phyloP scores from a whole-genome alignment of 2,888 invertebrate species.

The Gisinianus flammeolus region DNA sequence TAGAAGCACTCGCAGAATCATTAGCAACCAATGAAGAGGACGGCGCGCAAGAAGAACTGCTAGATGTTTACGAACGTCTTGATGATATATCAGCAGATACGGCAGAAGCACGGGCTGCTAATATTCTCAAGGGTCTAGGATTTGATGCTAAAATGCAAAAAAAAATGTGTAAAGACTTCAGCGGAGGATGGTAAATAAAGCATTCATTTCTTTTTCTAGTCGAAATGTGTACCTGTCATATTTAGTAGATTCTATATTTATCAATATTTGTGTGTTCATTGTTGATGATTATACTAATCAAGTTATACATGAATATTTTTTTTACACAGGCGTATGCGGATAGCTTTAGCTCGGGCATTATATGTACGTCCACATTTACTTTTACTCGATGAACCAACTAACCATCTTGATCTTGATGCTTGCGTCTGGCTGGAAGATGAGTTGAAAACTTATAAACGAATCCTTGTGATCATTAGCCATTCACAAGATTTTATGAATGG shows the following conservation, averaged over 20 bases:
- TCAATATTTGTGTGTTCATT: too few relatives aligned
- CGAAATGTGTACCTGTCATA: too few relatives aligned
- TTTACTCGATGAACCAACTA: constrained; percentile 67
- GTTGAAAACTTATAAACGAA: constrained; percentile 92
- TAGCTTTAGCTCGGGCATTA: constrained; percentile 65
- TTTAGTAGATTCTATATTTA: too few relatives aligned
- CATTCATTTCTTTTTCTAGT: background rate
- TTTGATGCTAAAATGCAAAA: constrained; percentile 75
- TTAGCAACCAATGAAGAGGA: constrained; percentile 85
- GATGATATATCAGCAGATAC: constrained; percentile 97
- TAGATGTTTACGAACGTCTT: constrained; percentile 96
- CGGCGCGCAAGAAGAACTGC: constrained; percentile 91
- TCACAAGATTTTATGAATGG: constrained; percentile 99
- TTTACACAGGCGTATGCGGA: constrained; percentile 65
- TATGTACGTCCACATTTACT: constrained; percentile 66
- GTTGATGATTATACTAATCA: too few relatives aligned
- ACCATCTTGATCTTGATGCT: constrained; percentile 79
- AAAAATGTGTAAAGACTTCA: constrained; percentile 72
- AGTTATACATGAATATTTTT: too few relatives aligned
- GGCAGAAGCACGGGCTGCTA: constrained; percentile 91
- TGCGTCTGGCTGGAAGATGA: constrained; percentile 99
- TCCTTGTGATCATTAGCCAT: constrained; percentile 96
- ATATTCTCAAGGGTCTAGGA: constrained; percentile 95
- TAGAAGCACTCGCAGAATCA: constrained; percentile 91
- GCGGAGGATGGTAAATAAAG: constrained; percentile 66